Evolutionary conservation across 2,797 vertebrate genomes (phyloP), one percentile per base, ranked within the genome.

Genomic region (Rhabdophis nuchalis): DNA sequence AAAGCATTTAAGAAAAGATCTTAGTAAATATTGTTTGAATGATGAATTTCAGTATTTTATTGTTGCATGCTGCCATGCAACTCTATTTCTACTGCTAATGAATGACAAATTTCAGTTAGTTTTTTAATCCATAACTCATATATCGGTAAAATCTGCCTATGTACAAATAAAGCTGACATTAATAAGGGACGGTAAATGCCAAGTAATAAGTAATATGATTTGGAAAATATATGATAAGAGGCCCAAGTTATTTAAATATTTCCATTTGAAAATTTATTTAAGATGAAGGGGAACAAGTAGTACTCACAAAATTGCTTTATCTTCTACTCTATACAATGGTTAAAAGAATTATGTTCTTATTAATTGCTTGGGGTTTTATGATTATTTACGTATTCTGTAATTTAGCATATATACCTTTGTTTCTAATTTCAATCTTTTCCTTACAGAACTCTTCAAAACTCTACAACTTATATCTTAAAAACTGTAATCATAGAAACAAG

Each of bases 401-500:
- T 86, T 94, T 91, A 94, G 86, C 9, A 4, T 94, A 95, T 93
- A 88, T 89, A 93, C 89, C 90, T 94, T 96, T 95, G 87, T 92
- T 89, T 93, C 64, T 93, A 94, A 36, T 89, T 91, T 72, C 92
- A 94, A 89, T 52, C 86, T 6, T 86, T 92, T 36, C 56, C 88
- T 92, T 94, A 27, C 32, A 60, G 91, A 53, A 27, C 90, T 91
- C 93, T 93, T 93, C 56, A 9, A 52, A 57, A 87, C 29, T 60
- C 92, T 92, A 90, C 89, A 91, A 86, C 90, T 89, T 95, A 86
- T 89, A 93, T 95, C 57, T 85, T 95, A 93, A 60, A 92, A 72
- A 88, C 93, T 54, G 91, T 94, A 91, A 57, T 18, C 41, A 96
- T 64, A 95, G 95, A 94, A 97, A 92, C 95, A 94, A 94, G 68